A percentile compares a stretch with the other conserved stretches of the same genome.
phyloP scores from a whole-genome alignment of 1,140 invertebrate genomes.

The Macrostomum lignano region DNA sequence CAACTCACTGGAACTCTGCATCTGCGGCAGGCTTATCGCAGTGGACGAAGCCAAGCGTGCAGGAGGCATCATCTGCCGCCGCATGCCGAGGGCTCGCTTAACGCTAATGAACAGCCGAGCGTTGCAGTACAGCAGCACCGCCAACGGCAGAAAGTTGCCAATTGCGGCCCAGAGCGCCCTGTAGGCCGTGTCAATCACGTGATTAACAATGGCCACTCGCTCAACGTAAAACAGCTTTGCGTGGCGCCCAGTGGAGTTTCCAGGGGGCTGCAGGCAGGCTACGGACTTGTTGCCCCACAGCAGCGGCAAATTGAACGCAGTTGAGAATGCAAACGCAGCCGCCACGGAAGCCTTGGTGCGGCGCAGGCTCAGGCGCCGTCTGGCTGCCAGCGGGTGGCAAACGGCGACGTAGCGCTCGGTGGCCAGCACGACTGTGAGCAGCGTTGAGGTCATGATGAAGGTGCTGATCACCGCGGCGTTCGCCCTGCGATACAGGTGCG shows the following conservation, averaged over 20 bases:
- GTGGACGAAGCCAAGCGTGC: too few species aligned
- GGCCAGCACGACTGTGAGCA: conserved; percentile 23
- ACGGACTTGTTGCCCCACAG: too few species aligned
- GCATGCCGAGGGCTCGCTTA: conserved; percentile 16
- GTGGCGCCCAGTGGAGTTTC: too few species aligned
- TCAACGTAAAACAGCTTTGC: too few species aligned
- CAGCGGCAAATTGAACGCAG: too few species aligned
- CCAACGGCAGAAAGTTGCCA: conserved; percentile 19
- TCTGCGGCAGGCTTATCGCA: too few species aligned
- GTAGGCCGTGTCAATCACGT: conserved; percentile 16
- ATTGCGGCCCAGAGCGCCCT: conserved; percentile 17
- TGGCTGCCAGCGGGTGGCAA: conserved; percentile 18
- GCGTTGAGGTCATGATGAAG: conserved; percentile 21
- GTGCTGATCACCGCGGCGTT: conserved; percentile 17
- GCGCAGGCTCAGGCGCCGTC: conserved; percentile 15
- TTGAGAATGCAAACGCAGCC: too few species aligned
- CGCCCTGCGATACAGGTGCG: conserved; percentile 13
- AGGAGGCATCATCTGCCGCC: conserved; percentile 9
- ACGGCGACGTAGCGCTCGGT: conserved; percentile 21
- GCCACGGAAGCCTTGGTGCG: conserved; percentile 12
- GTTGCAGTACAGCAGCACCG: conserved; percentile 18
- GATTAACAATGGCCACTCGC: too few species aligned
- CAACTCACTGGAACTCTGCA: too few species aligned
- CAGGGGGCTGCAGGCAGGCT: too few species aligned
- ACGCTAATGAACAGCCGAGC: conserved; percentile 16